Base-by-base conservation (phyloP, 2,888 invertebrate species). In the Sipha maydis region DNA sequence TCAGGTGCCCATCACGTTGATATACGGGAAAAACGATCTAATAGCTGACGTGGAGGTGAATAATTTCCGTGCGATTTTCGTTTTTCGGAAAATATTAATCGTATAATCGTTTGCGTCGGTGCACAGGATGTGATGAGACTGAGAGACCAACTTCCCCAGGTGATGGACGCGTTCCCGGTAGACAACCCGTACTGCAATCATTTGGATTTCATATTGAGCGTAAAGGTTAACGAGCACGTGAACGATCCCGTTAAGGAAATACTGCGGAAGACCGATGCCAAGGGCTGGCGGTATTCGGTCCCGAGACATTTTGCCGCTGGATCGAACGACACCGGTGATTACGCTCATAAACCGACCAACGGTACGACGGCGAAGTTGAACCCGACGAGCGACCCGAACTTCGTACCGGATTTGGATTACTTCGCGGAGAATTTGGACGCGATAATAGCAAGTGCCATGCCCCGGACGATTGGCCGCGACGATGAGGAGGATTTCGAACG, bases 21-120 rank as follows among this genome's bases (percentile, higher is more conserved):
- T 94, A 80, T 94, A 94, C 90, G 94, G 95, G 17, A 93, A 93
- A 89, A 94, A 94, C 90, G 95, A 95, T 91, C 93, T 93, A 91
- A 91, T 95, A 8, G 94, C 94, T 54, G 93, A 93, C 48, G 93
- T 93, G 91, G 91, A 92, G 90, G 94, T 94, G 92, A 91, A 92
- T 69, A 14, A 14, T 69, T 28, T 11, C 3, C 28, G 25, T 28
- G 25, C n/a, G n/a, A 28, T 61, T 48, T 48, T 48, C 48, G 48
- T 8, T 7, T 14, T 41, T 14, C 8, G 48, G 14, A 48, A 11
- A 14, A 48, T 48, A 14, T 48, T 14, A 14, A 48, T 48, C 48
- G 14, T 48, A n/a, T 67, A 21, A 8, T 7, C 67, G n/a, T 67
- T 67, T 67, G 56, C 83, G 0, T 19, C 7, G 34, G 4, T 25